Conservation (phyloP, 2,888 invertebrate species). For the Graphium colonna region DNA sequence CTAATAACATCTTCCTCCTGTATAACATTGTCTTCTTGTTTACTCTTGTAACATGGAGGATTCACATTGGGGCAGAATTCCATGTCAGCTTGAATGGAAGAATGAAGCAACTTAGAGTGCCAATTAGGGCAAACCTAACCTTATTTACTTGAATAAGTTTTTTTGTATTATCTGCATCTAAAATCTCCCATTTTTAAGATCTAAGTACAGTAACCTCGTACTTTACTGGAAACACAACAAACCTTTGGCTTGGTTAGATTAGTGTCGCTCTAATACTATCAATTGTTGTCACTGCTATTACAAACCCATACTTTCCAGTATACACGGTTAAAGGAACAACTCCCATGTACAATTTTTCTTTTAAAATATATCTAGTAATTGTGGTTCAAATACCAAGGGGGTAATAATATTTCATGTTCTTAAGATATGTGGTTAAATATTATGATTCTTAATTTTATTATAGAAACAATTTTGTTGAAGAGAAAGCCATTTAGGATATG, state of each 20-base stretch:
- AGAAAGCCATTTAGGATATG: too few relatives aligned
- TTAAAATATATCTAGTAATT: slow-evolving; percentile 97
- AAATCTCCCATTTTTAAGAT: slow-evolving; percentile 98
- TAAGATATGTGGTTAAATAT: slow-evolving; percentile 88
- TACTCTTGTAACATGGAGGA: slow-evolving; percentile 98
- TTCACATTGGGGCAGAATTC: slow-evolving; percentile 99
- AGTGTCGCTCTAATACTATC: slow-evolving; percentile 99
- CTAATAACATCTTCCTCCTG: slow-evolving; percentile 98
- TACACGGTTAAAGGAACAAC: slow-evolving; percentile 99
- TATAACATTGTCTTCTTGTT: slow-evolving; percentile 98
- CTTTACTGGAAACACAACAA: slow-evolving; percentile 99
- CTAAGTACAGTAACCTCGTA: slow-evolving; percentile 99
- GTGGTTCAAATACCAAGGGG: slow-evolving; percentile 98
- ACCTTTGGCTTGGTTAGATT: slow-evolving; percentile 98
- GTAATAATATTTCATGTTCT: slow-evolving; percentile 94
- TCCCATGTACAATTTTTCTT: slow-evolving; percentile 98
- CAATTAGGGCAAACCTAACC: too few relatives aligned
- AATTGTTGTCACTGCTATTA: slow-evolving; percentile 99
- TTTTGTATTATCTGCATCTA: slow-evolving; percentile 99
- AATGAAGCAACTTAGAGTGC: too few relatives aligned
- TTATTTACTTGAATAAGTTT: slow-evolving; percentile 95
- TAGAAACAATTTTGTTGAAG: too few relatives aligned
- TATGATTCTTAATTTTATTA: slow-evolving; percentile 5
- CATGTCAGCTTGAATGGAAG: slow-evolving; percentile 99
- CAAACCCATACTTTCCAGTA: slow-evolving; percentile 99